Evolutionary conservation across 2,888 invertebrate species (phyloP).

Genomic region (Xylota sylvarum): DNA sequence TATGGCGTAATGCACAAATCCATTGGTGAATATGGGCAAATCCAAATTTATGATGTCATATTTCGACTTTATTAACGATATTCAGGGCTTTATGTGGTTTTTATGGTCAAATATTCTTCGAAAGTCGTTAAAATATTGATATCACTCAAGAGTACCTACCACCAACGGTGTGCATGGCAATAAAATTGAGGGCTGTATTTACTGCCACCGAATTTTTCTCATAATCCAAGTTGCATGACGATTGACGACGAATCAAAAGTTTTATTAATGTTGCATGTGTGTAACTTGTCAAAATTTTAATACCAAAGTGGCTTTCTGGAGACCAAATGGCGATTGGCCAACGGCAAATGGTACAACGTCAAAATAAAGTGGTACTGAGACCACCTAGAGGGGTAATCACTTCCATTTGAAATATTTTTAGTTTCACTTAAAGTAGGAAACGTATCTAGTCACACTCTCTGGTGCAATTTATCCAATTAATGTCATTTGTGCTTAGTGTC

Average conservation of each 20-base stretch:
- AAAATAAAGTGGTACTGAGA: constrained; percentile 25
- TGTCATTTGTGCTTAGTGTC: constrained; percentile 53
- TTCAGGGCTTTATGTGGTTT: constrained; percentile 52
- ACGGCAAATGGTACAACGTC: background rate
- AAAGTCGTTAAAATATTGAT: constrained; percentile 29
- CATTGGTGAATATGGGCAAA: constrained; percentile 5
- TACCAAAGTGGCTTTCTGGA: background rate
- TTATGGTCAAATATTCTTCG: constrained; percentile 46
- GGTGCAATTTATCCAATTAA: constrained; percentile 64
- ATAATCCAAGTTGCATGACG: constrained; percentile 1
- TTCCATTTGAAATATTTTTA: constrained; percentile 24
- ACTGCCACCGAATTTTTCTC: constrained; percentile 21
- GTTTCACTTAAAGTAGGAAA: background rate
- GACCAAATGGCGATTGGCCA: background rate
- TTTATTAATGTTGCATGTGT: background rate
- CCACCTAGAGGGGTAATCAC: constrained; percentile 31
- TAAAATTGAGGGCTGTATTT: background rate
- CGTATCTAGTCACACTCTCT: constrained; percentile 17
- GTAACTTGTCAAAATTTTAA: constrained; percentile 18
- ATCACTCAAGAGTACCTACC: constrained; percentile 1
- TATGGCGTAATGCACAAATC: constrained; percentile 1
- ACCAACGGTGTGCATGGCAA: background rate
- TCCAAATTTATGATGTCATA: constrained; percentile 64
- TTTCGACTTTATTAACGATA: constrained; percentile 49
- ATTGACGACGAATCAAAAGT: too few species aligned